Conservation (phyloP, 23 tunicate genomes). For the Trididemnum clinides region DNA sequence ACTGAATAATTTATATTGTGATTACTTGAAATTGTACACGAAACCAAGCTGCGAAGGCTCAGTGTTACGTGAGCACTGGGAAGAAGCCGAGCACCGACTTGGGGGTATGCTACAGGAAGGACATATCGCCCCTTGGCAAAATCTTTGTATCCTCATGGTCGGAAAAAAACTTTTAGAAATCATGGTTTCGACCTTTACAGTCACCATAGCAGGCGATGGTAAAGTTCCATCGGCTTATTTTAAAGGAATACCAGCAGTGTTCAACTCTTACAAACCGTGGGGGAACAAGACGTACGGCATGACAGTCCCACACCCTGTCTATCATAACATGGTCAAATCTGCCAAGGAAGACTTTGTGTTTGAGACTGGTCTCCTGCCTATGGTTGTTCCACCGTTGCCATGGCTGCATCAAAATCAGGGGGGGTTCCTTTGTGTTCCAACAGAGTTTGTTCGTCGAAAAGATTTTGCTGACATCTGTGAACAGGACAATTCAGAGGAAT, state of each 20-base stretch:
- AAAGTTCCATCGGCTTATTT: conserved; percentile 37
- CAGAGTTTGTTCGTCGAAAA: conserved; percentile 36
- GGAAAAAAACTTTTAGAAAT: conserved; percentile 70
- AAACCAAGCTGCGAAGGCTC: background rate
- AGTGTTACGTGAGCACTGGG: conserved; percentile 63
- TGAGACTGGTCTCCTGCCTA: conserved; percentile 55
- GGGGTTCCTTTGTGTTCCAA: conserved; percentile 61
- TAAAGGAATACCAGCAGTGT: conserved; percentile 66
- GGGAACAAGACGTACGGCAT: conserved; percentile 60
- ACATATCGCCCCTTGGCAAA: conserved; percentile 44
- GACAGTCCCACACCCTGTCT: conserved; percentile 90
- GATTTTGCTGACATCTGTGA: background rate
- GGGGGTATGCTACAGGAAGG: conserved; percentile 10
- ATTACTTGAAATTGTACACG: conserved; percentile 35
- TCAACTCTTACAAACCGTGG: conserved; percentile 62
- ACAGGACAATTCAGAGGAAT: background rate
- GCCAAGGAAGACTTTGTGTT: conserved; percentile 38
- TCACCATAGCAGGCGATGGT: conserved; percentile 6
- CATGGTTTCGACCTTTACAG: conserved; percentile 55
- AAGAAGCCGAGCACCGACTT: conserved; percentile 15
- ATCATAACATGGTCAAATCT: conserved; percentile 5
- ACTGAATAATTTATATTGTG: conserved; percentile 30
- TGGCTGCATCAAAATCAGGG: conserved; percentile 66
- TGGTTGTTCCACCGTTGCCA: conserved; percentile 79
- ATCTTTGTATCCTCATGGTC: conserved; percentile 44